These are phyloP conservation scores for Ooceraea biroi DNA, from an alignment of 1,140 invertebrate species.

Conservation along the genomic window DNA sequence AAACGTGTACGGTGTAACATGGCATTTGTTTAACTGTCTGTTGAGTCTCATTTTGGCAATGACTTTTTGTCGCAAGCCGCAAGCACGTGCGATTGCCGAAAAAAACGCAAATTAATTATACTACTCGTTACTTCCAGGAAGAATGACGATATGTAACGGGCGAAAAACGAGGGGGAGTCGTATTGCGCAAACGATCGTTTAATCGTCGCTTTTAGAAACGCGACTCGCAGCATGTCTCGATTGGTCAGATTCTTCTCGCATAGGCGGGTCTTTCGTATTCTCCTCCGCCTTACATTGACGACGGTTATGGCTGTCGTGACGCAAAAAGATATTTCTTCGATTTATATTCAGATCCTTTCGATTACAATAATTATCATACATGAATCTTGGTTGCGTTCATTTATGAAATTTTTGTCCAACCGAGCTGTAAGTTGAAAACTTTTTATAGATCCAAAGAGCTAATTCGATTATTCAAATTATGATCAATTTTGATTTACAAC, in stretches of 20 bases:
- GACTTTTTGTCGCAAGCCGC: neutral
- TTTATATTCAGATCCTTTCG: slow-evolving; percentile 55
- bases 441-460: neutral
- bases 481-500: neutral
- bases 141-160: slow-evolving; percentile 19
- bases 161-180: neutral
- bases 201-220: slow-evolving; percentile 69
- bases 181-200: slow-evolving; percentile 62
- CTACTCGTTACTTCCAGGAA: neutral
- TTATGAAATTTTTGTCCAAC: neutral
- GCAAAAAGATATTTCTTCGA: slow-evolving; percentile 69
- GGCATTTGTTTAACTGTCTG: too few species aligned
- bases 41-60: too few species aligned
- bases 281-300: slow-evolving; percentile 80
- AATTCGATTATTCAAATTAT: neutral
- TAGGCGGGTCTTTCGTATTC: slow-evolving; percentile 79
- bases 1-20: neutral
- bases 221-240: slow-evolving; percentile 67
- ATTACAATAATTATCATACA: slow-evolving; percentile 65
- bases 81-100: neutral
- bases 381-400: neutral
- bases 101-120: slow-evolving; percentile 1
- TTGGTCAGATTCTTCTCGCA: slow-evolving; percentile 76
- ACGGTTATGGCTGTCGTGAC: slow-evolving; percentile 79
- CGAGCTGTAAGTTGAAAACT: neutral